Evolutionary conservation across 2,113 vertebrate genomes (phyloP).

Genomic region (Paedocypris sp.): DNA sequence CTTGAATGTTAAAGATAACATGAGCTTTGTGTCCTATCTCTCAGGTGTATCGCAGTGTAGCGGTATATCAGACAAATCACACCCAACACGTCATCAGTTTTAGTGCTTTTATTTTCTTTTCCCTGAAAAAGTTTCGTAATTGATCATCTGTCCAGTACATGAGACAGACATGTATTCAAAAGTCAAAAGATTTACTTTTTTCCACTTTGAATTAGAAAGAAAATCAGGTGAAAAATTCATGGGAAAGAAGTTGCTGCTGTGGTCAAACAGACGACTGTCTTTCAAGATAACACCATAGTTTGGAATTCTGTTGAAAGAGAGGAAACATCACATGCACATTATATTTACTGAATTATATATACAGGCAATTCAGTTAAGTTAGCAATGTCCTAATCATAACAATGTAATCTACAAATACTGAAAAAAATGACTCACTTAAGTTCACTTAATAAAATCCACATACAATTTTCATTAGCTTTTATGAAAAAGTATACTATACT

Average conservation of each 20-base stretch:
- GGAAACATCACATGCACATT: no score
- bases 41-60: not conserved
- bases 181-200: constrained; percentile 28
- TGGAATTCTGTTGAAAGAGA: constrained; percentile 71
- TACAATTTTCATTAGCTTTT: no score
- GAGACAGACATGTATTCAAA: constrained; percentile 30
- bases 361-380: no score
- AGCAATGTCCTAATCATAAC: no score
- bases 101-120: constrained; percentile 41
- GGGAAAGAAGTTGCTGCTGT: constrained; percentile 21
- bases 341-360: not conserved
- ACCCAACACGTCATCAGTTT: constrained; percentile 29
- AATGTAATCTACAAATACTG: no score
- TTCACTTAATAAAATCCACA: no score
- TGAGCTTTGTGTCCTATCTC: not conserved
- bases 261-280: constrained; percentile 12
- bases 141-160: constrained; percentile 23
- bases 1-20: not conserved
- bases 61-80: not conserved
- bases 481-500: no score
- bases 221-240: constrained; percentile 29
- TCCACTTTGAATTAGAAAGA: constrained; percentile 29
- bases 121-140: constrained; percentile 36
- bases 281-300: constrained; percentile 82
- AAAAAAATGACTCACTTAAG: no score